A percentile compares a stretch with the other conserved stretches of the same genome.
These are phyloP conservation scores for Papilio dardanus DNA, from an alignment of 1,140 invertebrate species.

Conservation along the genomic window DNA sequence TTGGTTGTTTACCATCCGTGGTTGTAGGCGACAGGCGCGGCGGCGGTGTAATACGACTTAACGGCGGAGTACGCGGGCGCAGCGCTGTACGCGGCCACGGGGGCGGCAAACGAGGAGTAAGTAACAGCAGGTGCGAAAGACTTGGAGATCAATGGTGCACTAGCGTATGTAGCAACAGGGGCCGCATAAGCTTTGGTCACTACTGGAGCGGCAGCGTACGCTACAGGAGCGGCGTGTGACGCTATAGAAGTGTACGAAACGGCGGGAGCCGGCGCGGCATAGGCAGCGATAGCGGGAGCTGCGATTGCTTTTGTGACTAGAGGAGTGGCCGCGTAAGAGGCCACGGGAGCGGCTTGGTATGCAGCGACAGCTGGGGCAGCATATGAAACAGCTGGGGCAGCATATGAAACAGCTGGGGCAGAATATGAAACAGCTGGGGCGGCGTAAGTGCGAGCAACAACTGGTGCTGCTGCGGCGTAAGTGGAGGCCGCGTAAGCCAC, in stretches of 20 bases:
- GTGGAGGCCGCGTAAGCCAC: slow-evolving; percentile 45
- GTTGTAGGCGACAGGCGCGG: background rate
- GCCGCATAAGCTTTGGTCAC: slow-evolving; percentile 45
- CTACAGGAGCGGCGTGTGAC: slow-evolving; percentile 42
- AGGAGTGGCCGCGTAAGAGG: slow-evolving; percentile 44
- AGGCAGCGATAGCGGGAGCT: slow-evolving; percentile 43
- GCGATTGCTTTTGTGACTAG: slow-evolving; percentile 42
- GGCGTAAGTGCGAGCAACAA: slow-evolving; percentile 29
- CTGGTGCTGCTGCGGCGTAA: slow-evolving; percentile 27
- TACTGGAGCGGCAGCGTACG: slow-evolving; percentile 40
- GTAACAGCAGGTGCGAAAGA: slow-evolving; percentile 49
- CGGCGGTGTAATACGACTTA: slow-evolving; percentile 21
- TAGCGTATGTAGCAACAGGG: slow-evolving; percentile 43
- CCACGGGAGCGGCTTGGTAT: slow-evolving; percentile 43
- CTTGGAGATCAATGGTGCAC: slow-evolving; percentile 24
- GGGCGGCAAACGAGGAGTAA: slow-evolving; percentile 44
- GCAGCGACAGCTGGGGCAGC: slow-evolving; percentile 40
- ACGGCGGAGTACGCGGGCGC: slow-evolving; percentile 48
- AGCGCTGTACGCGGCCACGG: slow-evolving; percentile 42
- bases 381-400: slow-evolving; percentile 28
- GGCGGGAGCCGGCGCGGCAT: slow-evolving; percentile 39
- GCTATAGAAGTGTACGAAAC: slow-evolving; percentile 45
- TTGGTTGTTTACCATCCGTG: slow-evolving; percentile 32
- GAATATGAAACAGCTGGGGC: slow-evolving; percentile 34
- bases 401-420: slow-evolving; percentile 44